Conservation (phyloP, 2,888 invertebrate species). For the Prionchulus punctatus region DNA sequence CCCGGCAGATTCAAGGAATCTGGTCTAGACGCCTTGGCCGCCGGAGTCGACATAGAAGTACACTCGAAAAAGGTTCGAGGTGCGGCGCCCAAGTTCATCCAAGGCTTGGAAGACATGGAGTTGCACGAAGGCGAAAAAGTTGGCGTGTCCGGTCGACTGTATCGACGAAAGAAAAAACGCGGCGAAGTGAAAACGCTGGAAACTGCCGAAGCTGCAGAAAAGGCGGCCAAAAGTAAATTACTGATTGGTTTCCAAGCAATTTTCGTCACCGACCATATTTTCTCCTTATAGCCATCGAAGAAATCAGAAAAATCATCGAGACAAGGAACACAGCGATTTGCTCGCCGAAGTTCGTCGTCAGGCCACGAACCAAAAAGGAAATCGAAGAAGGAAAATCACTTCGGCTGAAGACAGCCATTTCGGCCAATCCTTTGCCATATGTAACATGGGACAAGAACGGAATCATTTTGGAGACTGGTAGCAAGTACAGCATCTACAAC, state of each 20-base stretch:
- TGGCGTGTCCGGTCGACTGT: slow-evolving; percentile 21
- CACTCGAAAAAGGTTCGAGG: neutral
- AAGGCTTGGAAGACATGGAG: slow-evolving; percentile 28
- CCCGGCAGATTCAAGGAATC: slow-evolving; percentile 8
- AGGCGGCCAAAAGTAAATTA: neutral
- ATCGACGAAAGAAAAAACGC: neutral
- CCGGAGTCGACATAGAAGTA: neutral
- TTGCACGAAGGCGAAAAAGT: slow-evolving; percentile 25
- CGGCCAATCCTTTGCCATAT: slow-evolving; percentile 24
- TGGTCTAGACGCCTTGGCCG: neutral
- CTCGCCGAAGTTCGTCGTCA: slow-evolving; percentile 26
- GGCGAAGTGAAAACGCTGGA: neutral
- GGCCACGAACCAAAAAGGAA: slow-evolving; percentile 12
- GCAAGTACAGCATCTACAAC: slow-evolving; percentile 31
- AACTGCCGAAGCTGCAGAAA: neutral
- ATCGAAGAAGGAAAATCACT: slow-evolving; percentile 28
- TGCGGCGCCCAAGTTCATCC: neutral
- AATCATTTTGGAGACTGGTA: slow-evolving; percentile 28
- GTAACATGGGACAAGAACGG: slow-evolving; percentile 25
- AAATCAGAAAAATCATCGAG: slow-evolving; percentile 22
- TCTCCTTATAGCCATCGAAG: slow-evolving; percentile 21
- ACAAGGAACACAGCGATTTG: slow-evolving; percentile 18
- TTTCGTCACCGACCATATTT: neutral
- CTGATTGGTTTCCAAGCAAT: neutral
- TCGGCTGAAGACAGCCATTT: slow-evolving; percentile 27